Evolutionary conservation across 2,113 vertebrate genomes (phyloP).

Genomic region (Phalacrocorax brasilianus): DNA sequence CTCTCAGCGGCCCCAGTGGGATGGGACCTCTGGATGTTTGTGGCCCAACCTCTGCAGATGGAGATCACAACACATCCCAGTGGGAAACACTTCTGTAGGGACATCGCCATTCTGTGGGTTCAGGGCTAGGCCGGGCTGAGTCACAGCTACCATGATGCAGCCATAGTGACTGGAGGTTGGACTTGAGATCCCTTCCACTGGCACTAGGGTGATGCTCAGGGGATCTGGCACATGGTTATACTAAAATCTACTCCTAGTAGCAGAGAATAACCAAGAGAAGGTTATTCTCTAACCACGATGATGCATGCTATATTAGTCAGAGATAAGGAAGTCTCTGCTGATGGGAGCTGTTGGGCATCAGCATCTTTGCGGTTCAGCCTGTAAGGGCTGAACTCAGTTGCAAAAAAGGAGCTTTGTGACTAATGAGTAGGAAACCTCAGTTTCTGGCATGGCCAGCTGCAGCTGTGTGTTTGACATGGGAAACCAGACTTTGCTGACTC

Average conservation of each 20-base stretch:
- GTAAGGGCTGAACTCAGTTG: background rate
- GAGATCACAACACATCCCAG: background rate
- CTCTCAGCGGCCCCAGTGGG: background rate
- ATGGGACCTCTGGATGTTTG: background rate
- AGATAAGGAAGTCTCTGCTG: background rate
- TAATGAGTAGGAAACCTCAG: slow-evolving; percentile 10
- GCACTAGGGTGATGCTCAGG: background rate
- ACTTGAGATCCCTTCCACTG: background rate
- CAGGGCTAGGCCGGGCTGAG: background rate
- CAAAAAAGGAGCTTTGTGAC: background rate
- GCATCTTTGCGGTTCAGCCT: background rate
- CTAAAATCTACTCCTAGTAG: background rate
- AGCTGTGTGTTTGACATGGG: slow-evolving; percentile 8
- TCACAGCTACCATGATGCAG: background rate
- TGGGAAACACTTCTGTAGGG: background rate
- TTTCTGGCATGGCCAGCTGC: background rate
- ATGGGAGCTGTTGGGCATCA: background rate
- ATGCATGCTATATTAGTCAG: background rate
- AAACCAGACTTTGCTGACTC: slow-evolving; percentile 30
- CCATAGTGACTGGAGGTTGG: background rate
- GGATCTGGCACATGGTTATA: background rate
- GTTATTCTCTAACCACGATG: background rate
- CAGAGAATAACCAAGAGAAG: background rate
- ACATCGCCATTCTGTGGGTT: background rate
- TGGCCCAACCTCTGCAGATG: no score